Evolutionary conservation across 2,797 vertebrate genomes (phyloP).

Genomic region (Bovichtus diacanthus): DNA sequence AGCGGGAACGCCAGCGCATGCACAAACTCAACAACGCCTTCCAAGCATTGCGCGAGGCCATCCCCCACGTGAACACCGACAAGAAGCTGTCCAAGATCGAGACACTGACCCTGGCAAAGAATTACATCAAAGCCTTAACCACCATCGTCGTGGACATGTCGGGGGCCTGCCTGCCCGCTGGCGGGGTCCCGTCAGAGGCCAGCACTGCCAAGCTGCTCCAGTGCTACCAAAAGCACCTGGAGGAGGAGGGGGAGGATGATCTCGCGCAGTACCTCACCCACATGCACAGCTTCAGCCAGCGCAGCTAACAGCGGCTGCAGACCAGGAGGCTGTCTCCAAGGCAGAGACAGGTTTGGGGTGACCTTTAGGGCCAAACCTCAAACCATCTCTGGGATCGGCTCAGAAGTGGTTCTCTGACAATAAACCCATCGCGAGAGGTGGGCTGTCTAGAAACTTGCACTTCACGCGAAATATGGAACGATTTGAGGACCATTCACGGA

Average conservation of each 20-base stretch:
- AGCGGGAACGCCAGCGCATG: constrained; percentile 97
- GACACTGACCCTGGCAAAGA: constrained; percentile 97
- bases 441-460: not conserved
- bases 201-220: constrained; percentile 88
- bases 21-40: constrained; percentile 99
- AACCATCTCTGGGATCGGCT: constrained; percentile 17
- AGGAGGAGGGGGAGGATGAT: constrained; percentile 86
- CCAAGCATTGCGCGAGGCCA: constrained; percentile 94
- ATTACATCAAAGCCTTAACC: constrained; percentile 97
- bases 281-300: constrained; percentile 87
- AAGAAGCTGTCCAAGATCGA: constrained; percentile 99
- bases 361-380: constrained; percentile 20
- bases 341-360: not conserved
- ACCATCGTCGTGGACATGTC: constrained; percentile 95
- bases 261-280: constrained; percentile 90
- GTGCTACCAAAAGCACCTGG: constrained; percentile 90
- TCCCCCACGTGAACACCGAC: constrained; percentile 94
- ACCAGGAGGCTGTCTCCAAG: constrained; percentile 6
- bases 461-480: constrained; percentile 13
- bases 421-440: constrained; percentile 4
- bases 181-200: constrained; percentile 76
- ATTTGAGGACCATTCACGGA: constrained; percentile 4
- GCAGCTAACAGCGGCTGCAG: constrained; percentile 78
- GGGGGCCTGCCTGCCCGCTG: constrained; percentile 85
- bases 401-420: constrained; percentile 14